Percentiles rank a stretch among this genome's conserved stretches.
Conservation (phyloP, 2,888 invertebrate genomes). For the Phengaris alcon region DNA sequence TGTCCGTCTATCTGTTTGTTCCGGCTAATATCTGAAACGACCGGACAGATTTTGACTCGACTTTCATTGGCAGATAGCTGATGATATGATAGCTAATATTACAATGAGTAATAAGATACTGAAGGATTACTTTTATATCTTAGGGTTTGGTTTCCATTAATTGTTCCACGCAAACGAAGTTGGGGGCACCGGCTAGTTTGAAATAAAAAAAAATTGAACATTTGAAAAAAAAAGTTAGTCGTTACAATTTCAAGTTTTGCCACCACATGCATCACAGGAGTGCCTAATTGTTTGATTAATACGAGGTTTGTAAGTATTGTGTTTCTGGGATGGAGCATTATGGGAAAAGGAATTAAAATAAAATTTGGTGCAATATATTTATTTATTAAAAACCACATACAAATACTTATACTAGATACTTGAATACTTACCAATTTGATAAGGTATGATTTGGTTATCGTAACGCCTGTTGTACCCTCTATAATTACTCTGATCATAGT, state of each 20-base stretch:
- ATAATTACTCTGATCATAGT: constrained; percentile 46
- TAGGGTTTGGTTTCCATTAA: too few relatives aligned
- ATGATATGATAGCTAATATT: too few relatives aligned
- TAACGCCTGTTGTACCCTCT: constrained; percentile 49
- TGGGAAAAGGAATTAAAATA: neutral
- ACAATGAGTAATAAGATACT: too few relatives aligned
- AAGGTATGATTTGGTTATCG: constrained; percentile 72
- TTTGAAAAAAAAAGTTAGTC: too few relatives aligned
- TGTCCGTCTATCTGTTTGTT: too few relatives aligned
- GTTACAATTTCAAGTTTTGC: neutral
- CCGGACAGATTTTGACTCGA: too few relatives aligned
- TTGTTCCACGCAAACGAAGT: too few relatives aligned
- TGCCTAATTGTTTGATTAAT: neutral
- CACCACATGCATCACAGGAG: constrained; percentile 4
- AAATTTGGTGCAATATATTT: constrained; percentile 16
- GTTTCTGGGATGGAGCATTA: neutral
- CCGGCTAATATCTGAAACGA: too few relatives aligned
- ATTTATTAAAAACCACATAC: constrained; percentile 26
- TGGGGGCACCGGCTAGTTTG: too few relatives aligned
- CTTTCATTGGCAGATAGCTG: too few relatives aligned
- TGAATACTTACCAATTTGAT: constrained; percentile 69
- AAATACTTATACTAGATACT: constrained; percentile 38
- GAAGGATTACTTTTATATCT: too few relatives aligned
- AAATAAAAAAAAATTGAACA: too few relatives aligned
- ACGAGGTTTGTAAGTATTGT: neutral